phyloP scores from a whole-genome alignment of 2,888 invertebrate species.

The Eupithecia dodoneata region DNA sequence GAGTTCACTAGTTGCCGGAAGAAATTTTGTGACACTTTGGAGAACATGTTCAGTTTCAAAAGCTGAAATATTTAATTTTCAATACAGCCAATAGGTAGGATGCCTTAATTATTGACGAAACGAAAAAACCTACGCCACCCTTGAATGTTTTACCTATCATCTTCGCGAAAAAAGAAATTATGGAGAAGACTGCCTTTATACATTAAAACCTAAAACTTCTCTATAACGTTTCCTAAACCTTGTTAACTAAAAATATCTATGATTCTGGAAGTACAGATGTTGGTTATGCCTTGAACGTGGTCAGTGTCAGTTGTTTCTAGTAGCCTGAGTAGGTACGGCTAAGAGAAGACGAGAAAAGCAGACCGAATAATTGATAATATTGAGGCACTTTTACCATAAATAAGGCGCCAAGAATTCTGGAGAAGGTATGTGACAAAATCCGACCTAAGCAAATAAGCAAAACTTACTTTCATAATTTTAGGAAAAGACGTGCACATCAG shows the following conservation, averaged over 20 bases:
- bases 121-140: background rate
- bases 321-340: background rate
- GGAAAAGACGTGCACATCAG: constrained; percentile 30
- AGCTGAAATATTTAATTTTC: constrained; percentile 42
- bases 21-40: constrained; percentile 49
- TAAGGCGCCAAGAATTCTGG: background rate
- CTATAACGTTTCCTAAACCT: too few species aligned
- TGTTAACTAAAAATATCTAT: background rate
- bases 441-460: background rate
- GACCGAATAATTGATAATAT: background rate
- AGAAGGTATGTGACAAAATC: background rate
- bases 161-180: background rate
- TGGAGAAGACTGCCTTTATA: background rate
- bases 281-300: background rate
- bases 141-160: background rate
- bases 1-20: constrained; percentile 63
- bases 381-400: background rate
- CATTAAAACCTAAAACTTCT: too few species aligned
- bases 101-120: background rate
- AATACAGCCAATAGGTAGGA: background rate
- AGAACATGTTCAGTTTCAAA: constrained; percentile 50
- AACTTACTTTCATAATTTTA: constrained; percentile 29
- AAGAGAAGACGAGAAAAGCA: background rate
- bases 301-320: background rate
- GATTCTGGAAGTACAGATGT: background rate